These are phyloP conservation scores for Tenthredo distinguenda DNA, from an alignment of 2,888 invertebrate genomes.

Conservation along the genomic window DNA sequence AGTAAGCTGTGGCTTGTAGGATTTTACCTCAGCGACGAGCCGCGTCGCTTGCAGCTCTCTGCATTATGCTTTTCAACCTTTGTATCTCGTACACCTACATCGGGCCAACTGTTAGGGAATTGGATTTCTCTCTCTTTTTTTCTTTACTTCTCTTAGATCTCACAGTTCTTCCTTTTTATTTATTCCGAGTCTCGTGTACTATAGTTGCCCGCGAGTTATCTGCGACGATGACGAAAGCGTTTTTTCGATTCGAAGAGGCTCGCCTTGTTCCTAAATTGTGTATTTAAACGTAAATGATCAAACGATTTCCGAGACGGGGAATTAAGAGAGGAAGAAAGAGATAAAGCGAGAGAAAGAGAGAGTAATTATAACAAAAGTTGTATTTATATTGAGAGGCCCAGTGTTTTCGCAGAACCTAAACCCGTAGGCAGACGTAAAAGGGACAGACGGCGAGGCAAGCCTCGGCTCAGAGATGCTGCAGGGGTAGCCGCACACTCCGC, in stretches of 20 bases:
- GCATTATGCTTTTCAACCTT: conserved; percentile 7
- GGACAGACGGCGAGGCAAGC: conserved; percentile 28
- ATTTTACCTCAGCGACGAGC: not conserved
- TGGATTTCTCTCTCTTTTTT: not conserved
- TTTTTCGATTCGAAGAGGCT: not conserved
- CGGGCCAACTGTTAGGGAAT: not conserved
- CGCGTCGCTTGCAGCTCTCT: not conserved
- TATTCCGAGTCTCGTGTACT: not conserved
- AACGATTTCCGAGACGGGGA: not conserved
- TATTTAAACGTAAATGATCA: conserved; percentile 31
- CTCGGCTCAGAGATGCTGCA: conserved; percentile 16
- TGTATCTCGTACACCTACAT: not conserved
- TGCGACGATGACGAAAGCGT: not conserved
- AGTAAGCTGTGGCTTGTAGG: conserved; percentile 10
- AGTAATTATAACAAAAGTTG: conserved; percentile 40
- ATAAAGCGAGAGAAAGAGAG: not conserved
- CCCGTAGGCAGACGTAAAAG: conserved; percentile 32
- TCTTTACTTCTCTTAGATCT: not conserved
- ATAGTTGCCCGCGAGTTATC: not conserved
- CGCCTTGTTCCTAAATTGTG: not conserved
- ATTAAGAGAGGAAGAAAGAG: not conserved
- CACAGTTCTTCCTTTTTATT: not conserved
- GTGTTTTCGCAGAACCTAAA: conserved; percentile 44
- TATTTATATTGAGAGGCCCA: conserved; percentile 17
- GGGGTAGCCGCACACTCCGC: conserved; percentile 48